These are phyloP conservation scores for Neofelis nebulosa DNA, from an alignment of 2,113 vertebrate species.

Conservation along the genomic window DNA sequence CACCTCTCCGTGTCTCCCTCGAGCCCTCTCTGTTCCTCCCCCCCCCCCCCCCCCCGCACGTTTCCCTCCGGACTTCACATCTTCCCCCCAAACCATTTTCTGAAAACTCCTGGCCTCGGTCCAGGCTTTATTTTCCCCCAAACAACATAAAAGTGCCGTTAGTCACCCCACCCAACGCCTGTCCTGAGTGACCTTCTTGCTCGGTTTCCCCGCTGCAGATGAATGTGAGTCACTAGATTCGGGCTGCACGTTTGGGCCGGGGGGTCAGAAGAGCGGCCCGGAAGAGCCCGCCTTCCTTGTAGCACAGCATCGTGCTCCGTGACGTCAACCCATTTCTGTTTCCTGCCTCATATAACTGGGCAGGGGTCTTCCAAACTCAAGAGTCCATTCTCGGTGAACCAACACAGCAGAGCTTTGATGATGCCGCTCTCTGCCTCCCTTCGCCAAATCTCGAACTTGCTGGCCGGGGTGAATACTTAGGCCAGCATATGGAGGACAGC, in stretches of 20 bases:
- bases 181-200: background rate
- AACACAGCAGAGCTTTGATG: background rate
- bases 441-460: background rate
- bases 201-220: background rate
- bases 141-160: background rate
- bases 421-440: background rate
- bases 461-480: background rate
- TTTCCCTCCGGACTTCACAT: background rate
- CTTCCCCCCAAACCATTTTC: background rate
- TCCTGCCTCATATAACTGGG: background rate
- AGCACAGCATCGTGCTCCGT: rapidly evolving
- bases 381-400: background rate
- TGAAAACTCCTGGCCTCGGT: background rate
- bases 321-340: background rate
- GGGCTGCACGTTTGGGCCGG: background rate
- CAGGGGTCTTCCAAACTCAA: background rate
- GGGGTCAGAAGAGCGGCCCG: background rate
- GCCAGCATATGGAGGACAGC: background rate
- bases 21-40: background rate
- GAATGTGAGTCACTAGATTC: background rate
- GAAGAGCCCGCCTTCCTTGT: background rate
- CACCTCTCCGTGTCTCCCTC: rapidly evolving
- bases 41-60: rapidly evolving
- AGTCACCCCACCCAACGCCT: background rate
- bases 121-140: background rate